Conservation (phyloP, 1,140 invertebrate genomes). For the Drosophila santomea region DNA sequence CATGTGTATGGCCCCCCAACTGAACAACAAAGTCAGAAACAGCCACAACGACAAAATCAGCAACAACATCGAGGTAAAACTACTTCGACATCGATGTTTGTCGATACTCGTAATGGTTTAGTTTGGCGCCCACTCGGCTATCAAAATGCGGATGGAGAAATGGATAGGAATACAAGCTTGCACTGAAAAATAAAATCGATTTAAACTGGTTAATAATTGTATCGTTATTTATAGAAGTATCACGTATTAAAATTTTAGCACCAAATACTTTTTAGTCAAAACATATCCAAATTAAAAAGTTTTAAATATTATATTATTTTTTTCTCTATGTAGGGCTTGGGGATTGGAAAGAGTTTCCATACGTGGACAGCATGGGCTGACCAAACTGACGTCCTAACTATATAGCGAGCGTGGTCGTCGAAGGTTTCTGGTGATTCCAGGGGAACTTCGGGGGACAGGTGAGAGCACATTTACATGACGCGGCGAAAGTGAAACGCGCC, state of each 20-base stretch:
- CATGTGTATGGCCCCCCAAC: slow-evolving; percentile 70
- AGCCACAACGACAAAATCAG: slow-evolving; percentile 24
- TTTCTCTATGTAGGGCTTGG: slow-evolving; percentile 8
- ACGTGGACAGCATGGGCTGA: slow-evolving; percentile 44
- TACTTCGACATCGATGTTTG: slow-evolving; percentile 43
- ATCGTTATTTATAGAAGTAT: too few relatives aligned
- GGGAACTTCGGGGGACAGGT: slow-evolving; percentile 26
- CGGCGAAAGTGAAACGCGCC: slow-evolving; percentile 76
- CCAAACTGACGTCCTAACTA: slow-evolving; percentile 51
- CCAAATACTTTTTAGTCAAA: too few relatives aligned
- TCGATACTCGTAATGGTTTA: slow-evolving; percentile 37
- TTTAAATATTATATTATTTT: background rate
- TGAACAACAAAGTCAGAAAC: slow-evolving; percentile 10
- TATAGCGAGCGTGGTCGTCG: slow-evolving; percentile 38
- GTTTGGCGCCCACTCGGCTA: slow-evolving; percentile 63
- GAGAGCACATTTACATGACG: slow-evolving; percentile 78
- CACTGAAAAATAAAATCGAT: slow-evolving; percentile 1
- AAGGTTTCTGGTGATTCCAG: slow-evolving; percentile 4
- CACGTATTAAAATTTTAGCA: too few relatives aligned
- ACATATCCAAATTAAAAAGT: too few relatives aligned
- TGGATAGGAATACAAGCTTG: slow-evolving; percentile 32
- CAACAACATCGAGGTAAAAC: slow-evolving; percentile 43
- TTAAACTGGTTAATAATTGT: too few relatives aligned
- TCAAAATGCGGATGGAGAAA: slow-evolving; percentile 45
- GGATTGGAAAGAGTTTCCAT: slow-evolving; percentile 29